These are phyloP conservation scores for Melanotus villosus DNA, from an alignment of 2,888 invertebrate genomes.

Conservation along the genomic window DNA sequence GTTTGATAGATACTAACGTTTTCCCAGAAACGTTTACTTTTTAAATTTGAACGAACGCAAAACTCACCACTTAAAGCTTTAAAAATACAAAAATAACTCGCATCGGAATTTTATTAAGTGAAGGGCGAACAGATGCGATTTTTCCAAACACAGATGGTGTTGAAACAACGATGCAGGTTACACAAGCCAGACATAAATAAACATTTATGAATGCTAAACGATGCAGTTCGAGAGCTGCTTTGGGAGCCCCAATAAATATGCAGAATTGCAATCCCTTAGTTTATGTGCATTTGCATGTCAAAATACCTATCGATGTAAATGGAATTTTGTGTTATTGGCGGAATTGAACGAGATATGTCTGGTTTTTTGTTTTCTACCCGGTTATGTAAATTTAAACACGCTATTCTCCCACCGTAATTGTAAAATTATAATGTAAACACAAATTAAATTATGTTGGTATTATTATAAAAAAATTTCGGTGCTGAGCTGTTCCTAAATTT, in stretches of 20 bases:
- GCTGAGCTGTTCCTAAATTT: too few species aligned
- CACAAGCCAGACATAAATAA: constrained; percentile 45
- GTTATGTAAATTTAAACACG: neutral
- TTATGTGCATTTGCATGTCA: constrained; percentile 48
- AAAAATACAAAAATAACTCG: neutral
- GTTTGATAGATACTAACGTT: neutral
- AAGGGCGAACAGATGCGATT: constrained; percentile 36
- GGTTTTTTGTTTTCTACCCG: constrained; percentile 13
- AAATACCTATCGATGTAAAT: constrained; percentile 41
- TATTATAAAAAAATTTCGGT: too few species aligned
- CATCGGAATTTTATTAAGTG: constrained; percentile 14
- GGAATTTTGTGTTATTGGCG: constrained; percentile 41
- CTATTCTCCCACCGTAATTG: neutral
- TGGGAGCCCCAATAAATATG: constrained; percentile 45
- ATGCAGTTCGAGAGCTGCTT: constrained; percentile 45
- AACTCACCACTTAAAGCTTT: neutral
- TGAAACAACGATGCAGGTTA: constrained; percentile 43
- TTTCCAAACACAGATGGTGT: constrained; percentile 43
- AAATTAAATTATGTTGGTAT: too few species aligned
- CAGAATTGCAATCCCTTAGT: constrained; percentile 48
- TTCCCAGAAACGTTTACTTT: constrained; percentile 12
- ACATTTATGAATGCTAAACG: constrained; percentile 48
- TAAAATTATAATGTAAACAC: neutral
- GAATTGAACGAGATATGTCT: constrained; percentile 16
- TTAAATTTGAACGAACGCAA: neutral